phyloP scores from a whole-genome alignment of 2,113 vertebrate species.

The Nycticebus coucang region DNA sequence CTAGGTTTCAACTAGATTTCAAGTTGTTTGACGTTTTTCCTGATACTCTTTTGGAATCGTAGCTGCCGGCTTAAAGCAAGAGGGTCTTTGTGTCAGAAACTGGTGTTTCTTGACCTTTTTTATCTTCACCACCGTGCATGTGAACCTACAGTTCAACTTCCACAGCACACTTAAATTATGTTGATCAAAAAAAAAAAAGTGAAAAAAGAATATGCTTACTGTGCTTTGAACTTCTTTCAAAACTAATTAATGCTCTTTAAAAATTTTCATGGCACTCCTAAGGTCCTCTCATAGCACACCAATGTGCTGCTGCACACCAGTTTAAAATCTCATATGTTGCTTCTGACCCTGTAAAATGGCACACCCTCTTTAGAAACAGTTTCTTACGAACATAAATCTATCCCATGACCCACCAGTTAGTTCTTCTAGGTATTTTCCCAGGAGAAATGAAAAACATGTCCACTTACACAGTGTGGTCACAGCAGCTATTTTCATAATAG shows the following conservation, averaged over 20 bases:
- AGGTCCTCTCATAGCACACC: no score
- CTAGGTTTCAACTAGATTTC: background rate
- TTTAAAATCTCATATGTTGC: background rate
- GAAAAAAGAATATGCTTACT: no score
- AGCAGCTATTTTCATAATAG: background rate
- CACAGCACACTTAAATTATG: no score
- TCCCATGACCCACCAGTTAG: background rate
- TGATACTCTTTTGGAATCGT: background rate
- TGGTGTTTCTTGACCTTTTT: no score
- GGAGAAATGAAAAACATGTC: background rate
- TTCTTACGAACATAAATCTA: background rate
- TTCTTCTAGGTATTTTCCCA: background rate
- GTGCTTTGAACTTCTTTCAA: no score
- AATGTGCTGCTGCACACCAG: no score
- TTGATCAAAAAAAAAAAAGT: no score
- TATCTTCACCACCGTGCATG: no score
- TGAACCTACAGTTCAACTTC: no score
- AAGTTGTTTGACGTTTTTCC: background rate
- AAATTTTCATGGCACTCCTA: no score
- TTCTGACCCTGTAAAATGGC: background rate
- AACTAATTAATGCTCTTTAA: no score
- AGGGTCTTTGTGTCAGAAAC: background rate
- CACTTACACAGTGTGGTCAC: background rate
- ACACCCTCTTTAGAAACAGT: background rate
- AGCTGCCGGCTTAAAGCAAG: background rate